These are phyloP conservation scores for Pao palembangensis DNA, from an alignment of 2,113 vertebrate species.

Conservation along the genomic window DNA sequence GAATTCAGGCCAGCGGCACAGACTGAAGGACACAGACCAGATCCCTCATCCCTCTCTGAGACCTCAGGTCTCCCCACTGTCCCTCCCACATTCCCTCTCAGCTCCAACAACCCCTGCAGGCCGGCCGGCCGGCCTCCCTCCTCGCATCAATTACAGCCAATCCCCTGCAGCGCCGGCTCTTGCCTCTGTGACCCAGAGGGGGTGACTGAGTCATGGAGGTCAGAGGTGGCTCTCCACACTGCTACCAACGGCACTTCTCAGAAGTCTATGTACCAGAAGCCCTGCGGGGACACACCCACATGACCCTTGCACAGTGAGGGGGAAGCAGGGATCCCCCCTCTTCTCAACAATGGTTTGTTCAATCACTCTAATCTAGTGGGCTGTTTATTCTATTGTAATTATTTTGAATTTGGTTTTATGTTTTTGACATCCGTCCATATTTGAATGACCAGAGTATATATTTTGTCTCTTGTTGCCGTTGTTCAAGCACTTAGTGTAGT, in stretches of 20 bases:
- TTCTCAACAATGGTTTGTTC: slow-evolving; percentile 36
- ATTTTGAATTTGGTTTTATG: slow-evolving; percentile 10
- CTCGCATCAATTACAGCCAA: slow-evolving; percentile 65
- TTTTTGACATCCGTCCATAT: neutral
- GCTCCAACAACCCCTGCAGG: slow-evolving; percentile 37
- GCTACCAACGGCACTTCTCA: slow-evolving; percentile 65
- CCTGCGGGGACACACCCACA: slow-evolving; percentile 43
- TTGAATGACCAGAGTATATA: no score
- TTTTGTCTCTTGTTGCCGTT: neutral
- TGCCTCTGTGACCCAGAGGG: slow-evolving; percentile 53
- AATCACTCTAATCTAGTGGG: slow-evolving; percentile 4
- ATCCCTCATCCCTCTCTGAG: slow-evolving; percentile 51
- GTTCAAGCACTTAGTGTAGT: neutral
- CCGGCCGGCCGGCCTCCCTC: slow-evolving; percentile 43
- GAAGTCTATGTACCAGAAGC: slow-evolving; percentile 58
- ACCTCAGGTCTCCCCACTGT: slow-evolving; percentile 55
- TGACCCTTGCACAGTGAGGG: slow-evolving; percentile 20
- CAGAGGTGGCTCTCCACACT: slow-evolving; percentile 58
- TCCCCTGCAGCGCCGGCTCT: slow-evolving; percentile 43
- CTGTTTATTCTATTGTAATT: slow-evolving; percentile 1
- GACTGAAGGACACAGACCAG: slow-evolving; percentile 54
- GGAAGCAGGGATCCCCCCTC: slow-evolving; percentile 10
- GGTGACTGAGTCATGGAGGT: slow-evolving; percentile 56
- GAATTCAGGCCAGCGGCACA: slow-evolving; percentile 24
- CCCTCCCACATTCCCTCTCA: slow-evolving; percentile 12